Evolutionary conservation across 1,140 invertebrate genomes (phyloP).

Genomic region (Chymomyza costata): DNA sequence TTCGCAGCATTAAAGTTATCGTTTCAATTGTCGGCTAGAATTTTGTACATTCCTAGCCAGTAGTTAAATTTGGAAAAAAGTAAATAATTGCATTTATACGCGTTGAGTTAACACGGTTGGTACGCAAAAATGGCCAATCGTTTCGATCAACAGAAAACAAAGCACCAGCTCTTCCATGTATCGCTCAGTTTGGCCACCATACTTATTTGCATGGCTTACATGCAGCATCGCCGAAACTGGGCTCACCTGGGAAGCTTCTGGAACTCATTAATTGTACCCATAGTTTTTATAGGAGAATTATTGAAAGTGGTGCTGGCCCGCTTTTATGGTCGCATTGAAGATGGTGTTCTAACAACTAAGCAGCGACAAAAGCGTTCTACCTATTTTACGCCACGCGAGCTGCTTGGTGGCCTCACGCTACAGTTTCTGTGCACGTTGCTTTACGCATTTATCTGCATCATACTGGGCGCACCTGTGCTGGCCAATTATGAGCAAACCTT

Average conservation of each 20-base stretch:
- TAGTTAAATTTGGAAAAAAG: conserved; percentile 27
- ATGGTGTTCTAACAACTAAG: conserved; percentile 48
- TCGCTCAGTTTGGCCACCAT: conserved; percentile 66
- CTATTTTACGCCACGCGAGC: conserved; percentile 55
- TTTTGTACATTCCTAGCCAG: conserved; percentile 12
- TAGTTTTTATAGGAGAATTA: conserved; percentile 65
- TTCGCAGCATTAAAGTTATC: conserved; percentile 8
- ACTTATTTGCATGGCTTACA: conserved; percentile 70
- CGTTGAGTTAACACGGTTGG: neutral
- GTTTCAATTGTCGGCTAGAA: conserved; percentile 16
- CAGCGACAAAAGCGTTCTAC: conserved; percentile 62
- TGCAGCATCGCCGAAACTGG: conserved; percentile 68
- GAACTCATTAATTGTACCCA: conserved; percentile 73
- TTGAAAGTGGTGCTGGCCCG: conserved; percentile 62
- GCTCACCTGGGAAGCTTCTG: conserved; percentile 64
- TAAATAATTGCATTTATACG: conserved; percentile 11
- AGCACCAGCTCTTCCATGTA: conserved; percentile 72
- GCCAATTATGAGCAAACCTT: conserved; percentile 73
- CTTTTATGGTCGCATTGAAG: conserved; percentile 58
- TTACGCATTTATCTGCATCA: conserved; percentile 71
- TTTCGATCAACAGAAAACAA: conserved; percentile 71
- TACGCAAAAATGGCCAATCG: conserved; percentile 59
- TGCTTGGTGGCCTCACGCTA: conserved; percentile 55
- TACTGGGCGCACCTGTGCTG: conserved; percentile 68
- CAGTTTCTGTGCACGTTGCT: conserved; percentile 66